Base-by-base conservation (phyloP, 2,797 vertebrate species). In the Saxicola maurus region DNA sequence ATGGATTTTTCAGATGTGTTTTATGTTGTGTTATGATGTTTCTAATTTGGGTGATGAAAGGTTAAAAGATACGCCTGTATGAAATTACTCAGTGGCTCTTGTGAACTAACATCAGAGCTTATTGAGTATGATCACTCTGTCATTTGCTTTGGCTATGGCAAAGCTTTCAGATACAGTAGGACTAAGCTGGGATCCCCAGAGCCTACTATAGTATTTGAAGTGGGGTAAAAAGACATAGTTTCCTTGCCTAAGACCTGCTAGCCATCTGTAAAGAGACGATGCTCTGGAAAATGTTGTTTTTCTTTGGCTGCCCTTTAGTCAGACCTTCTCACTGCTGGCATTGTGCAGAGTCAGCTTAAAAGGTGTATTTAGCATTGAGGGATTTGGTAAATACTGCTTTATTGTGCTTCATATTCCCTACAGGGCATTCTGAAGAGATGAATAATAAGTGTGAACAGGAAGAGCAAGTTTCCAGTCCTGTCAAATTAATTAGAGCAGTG, bases 391-490 rank as follows among this genome's bases (percentile, higher is more conserved):
- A 96, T 86, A 83, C 84, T 76, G 80, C 71, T 96, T 96, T 92
- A 83, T 84, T 94, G 94, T 94, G 84, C 90, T 93, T 77, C 11
- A 0, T 92, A 55, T 64, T 94, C 87, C 96, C 96, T 91, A 83
- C 82, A 92, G 92, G 94, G 95, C 91, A 95, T 96, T 96, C 87
- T 93, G 88, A 94, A 95, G 90, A 96, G 93, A 95, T 94, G 94
- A 95, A 94, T 95, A 97, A 79, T 96, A 96, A 96, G 94, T 95
- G 92, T 92, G 95, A 97, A 95, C 85, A 89, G 95, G 95, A 97
- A 96, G 87, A 96, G 91, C 95, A 94, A 96, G 93, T 96, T 97
- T 96, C 96, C 95, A 95, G 90, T 91, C 65, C 95, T 96, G 96
- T 96, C 97, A 96, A 94, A 95, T 95, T 97, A 96, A 97, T 96